A percentile compares a stretch with the other conserved stretches of the same genome.
These are phyloP conservation scores for Hippoglossus hippoglossus DNA, from an alignment of 2,797 vertebrate species.

Conservation along the genomic window DNA sequence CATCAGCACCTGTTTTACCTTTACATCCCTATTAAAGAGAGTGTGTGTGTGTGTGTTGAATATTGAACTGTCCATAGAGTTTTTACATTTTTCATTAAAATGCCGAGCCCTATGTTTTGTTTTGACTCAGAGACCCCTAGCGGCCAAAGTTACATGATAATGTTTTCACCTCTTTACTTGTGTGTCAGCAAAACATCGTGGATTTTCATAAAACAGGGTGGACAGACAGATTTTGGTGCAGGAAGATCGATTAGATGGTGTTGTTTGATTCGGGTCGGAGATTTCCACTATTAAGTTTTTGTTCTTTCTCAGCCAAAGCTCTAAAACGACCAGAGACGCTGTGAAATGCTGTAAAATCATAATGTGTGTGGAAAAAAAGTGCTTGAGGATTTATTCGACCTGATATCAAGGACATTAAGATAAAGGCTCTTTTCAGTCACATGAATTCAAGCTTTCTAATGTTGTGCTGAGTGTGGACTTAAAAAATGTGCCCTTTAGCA, in stretches of 20 bases:
- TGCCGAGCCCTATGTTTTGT: too few species aligned
- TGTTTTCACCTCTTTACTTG: slow-evolving; percentile 8
- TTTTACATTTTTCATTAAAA: too few species aligned
- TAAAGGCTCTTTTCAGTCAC: background rate
- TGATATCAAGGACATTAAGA: background rate
- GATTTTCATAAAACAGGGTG: slow-evolving; percentile 33
- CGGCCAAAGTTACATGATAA: too few species aligned
- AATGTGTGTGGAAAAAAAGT: background rate
- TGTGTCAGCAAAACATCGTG: slow-evolving; percentile 39
- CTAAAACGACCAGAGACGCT: slow-evolving; percentile 6
- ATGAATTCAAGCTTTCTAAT: background rate
- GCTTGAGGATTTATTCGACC: slow-evolving; percentile 16
- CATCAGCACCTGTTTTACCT: background rate
- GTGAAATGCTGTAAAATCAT: background rate
- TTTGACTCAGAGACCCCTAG: too few species aligned
- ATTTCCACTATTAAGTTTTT: slow-evolving; percentile 20
- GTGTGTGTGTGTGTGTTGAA: too few species aligned
- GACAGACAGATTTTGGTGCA: slow-evolving; percentile 9
- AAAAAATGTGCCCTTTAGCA: slow-evolving; percentile 26
- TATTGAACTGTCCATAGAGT: too few species aligned
- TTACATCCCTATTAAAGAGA: background rate
- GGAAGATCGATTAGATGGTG: slow-evolving; percentile 24
- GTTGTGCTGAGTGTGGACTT: slow-evolving; percentile 2
- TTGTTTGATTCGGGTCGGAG: slow-evolving; percentile 19
- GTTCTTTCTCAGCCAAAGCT: slow-evolving; percentile 1